phyloP scores from a whole-genome alignment of 2,113 vertebrate genomes.

The Catharus minimus region DNA sequence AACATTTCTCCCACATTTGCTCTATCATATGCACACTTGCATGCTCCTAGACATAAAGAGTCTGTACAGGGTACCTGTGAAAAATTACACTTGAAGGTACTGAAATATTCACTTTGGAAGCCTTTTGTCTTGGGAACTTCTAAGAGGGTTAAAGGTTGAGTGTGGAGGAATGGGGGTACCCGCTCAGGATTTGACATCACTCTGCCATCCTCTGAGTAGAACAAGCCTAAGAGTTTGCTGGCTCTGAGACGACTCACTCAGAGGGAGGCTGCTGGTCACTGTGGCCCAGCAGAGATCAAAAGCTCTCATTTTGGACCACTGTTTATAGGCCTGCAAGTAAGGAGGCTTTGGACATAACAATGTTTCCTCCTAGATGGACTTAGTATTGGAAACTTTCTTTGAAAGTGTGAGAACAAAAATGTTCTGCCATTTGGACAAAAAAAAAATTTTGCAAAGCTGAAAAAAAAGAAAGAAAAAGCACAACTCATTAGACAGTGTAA shows the following conservation, averaged over 20 bases:
- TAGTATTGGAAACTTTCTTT: neutral
- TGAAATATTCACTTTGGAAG: neutral
- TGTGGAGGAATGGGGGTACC: rapidly evolving
- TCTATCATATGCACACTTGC: neutral
- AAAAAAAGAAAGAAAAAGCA: neutral
- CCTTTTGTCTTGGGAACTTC: neutral
- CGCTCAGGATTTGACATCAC: rapidly evolving
- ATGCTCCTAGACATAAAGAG: neutral
- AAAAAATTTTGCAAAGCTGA: neutral
- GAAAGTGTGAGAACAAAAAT: neutral
- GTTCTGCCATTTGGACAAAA: neutral
- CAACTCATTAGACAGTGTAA: neutral
- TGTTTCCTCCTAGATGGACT: rapidly evolving
- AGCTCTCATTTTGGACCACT: too few relatives aligned
- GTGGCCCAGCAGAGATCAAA: neutral
- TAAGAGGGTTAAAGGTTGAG: rapidly evolving
- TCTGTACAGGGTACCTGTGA: neutral
- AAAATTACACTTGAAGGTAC: neutral
- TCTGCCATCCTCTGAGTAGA: neutral
- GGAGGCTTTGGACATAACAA: neutral
- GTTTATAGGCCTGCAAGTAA: neutral
- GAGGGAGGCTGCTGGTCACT: neutral
- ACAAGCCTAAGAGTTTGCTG: neutral
- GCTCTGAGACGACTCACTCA: neutral
- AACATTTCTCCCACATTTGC: neutral